Conservation (phyloP, 2,888 invertebrate genomes). For the Seladonia tumulorum region DNA sequence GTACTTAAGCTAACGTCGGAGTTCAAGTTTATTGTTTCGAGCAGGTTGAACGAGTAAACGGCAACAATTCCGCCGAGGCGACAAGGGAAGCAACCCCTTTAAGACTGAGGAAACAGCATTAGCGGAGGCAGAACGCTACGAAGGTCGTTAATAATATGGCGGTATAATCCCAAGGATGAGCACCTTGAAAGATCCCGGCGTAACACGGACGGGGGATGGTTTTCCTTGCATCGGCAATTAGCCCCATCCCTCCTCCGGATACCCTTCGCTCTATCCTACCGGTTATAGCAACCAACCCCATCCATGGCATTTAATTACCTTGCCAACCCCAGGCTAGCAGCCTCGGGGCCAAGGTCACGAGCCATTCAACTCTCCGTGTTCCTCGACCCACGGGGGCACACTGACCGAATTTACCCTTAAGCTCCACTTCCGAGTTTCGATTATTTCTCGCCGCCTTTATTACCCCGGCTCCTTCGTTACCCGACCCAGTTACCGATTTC, state of each 20-base stretch:
- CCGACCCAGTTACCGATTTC: slow-evolving; percentile 28
- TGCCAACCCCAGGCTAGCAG: slow-evolving; percentile 81
- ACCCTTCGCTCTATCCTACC: slow-evolving; percentile 79
- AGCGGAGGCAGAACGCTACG: neutral
- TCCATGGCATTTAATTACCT: slow-evolving; percentile 84
- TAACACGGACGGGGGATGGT: slow-evolving; percentile 69
- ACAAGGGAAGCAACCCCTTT: neutral
- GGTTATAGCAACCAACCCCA: slow-evolving; percentile 81
- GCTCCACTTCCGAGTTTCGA: slow-evolving; percentile 67
- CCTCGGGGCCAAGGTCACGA: slow-evolving; percentile 83
- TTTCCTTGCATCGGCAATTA: slow-evolving; percentile 83
- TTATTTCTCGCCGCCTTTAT: slow-evolving; percentile 61
- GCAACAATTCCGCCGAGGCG: neutral
- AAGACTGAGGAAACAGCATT: neutral
- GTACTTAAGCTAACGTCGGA: neutral
- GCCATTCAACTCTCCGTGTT: slow-evolving; percentile 82
- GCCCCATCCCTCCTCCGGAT: slow-evolving; percentile 80
- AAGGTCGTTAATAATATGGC: slow-evolving; percentile 60
- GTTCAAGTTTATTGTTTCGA: neutral
- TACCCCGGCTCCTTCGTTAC: slow-evolving; percentile 49
- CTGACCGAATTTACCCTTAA: slow-evolving; percentile 82
- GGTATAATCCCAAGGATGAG: slow-evolving; percentile 76
- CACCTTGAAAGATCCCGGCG: slow-evolving; percentile 79
- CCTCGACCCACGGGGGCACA: slow-evolving; percentile 79
- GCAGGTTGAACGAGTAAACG: neutral